Evolutionary conservation across 2,797 vertebrate genomes (phyloP).

Genomic region (Microctenopoma steveboyesi): DNA sequence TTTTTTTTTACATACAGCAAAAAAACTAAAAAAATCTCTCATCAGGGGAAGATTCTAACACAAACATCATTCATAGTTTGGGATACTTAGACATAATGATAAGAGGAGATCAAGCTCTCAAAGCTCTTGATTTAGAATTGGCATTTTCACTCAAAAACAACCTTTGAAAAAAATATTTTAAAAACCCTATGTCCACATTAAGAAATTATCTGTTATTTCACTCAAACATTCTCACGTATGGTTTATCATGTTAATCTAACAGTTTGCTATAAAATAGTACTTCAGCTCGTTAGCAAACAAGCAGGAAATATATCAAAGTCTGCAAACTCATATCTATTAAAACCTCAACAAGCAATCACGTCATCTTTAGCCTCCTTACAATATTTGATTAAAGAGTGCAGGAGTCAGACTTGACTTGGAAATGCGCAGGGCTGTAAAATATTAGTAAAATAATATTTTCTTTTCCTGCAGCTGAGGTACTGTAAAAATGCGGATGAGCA

Average conservation of each 20-base stretch:
- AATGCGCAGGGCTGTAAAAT: constrained; percentile 34
- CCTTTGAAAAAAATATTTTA: constrained; percentile 45
- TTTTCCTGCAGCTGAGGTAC: constrained; percentile 61
- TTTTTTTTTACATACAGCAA: constrained; percentile 61
- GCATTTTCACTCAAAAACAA: constrained; percentile 46
- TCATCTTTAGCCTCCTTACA: constrained; percentile 24
- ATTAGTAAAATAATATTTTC: constrained; percentile 4
- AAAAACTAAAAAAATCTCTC: constrained; percentile 46
- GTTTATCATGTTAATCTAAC: constrained; percentile 21
- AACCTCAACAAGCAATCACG: constrained; percentile 15
- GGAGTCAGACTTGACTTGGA: constrained; percentile 44
- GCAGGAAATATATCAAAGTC: constrained; percentile 29
- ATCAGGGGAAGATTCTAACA: constrained; percentile 58
- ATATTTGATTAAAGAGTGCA: constrained; percentile 38
- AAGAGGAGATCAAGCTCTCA: constrained; percentile 48
- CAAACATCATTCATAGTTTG: constrained; percentile 74
- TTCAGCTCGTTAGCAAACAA: constrained; percentile 37
- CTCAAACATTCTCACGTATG: constrained; percentile 37
- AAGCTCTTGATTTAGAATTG: constrained; percentile 53
- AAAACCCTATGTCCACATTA: constrained; percentile 74
- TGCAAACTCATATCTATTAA: constrained; percentile 27
- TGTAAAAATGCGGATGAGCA: constrained; percentile 55
- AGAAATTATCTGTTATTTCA: constrained; percentile 50
- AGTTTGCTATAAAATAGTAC: constrained; percentile 53
- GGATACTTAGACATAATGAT: constrained; percentile 57